Conservation (phyloP, 1,140 invertebrate genomes). For the Drosophila aff. region DNA sequence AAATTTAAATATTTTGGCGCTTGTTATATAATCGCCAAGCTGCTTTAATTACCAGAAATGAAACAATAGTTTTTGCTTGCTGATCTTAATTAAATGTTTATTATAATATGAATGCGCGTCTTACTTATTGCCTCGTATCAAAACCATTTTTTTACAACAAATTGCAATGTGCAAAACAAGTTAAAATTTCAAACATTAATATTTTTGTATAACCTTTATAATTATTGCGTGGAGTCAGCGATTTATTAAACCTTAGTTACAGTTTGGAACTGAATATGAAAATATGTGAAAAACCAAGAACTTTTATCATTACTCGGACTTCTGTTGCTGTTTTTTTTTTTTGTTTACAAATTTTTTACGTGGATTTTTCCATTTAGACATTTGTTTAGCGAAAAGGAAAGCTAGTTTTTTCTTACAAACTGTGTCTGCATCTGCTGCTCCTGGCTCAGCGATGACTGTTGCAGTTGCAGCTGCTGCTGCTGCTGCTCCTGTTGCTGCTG, state of each 20-base stretch:
- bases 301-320: conserved; percentile 28
- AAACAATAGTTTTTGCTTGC: conserved; percentile 24
- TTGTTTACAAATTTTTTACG: conserved; percentile 21
- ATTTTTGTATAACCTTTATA: conserved; percentile 57
- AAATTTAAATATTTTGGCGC: conserved; percentile 30
- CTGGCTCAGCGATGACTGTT: conserved; percentile 50
- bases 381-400: conserved; percentile 58
- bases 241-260: conserved; percentile 68
- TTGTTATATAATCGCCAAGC: conserved; percentile 28
- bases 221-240: conserved; percentile 69
- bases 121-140: conserved; percentile 73
- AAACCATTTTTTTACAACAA: conserved; percentile 72
- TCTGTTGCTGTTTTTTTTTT: not conserved
- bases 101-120: conserved; percentile 60
- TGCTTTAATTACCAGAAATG: conserved; percentile 1
- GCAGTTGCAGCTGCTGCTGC: conserved; percentile 23
- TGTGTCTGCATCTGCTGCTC: conserved; percentile 30
- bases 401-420: conserved; percentile 62
- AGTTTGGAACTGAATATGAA: conserved; percentile 73
- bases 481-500: conserved; percentile 55
- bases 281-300: conserved; percentile 60
- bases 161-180: conserved; percentile 77
- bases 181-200: conserved; percentile 78
- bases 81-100: conserved; percentile 52
- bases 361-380: conserved; percentile 7